Evolutionary conservation across 1,140 invertebrate genomes (phyloP).

Genomic region (Leucophenga varia): DNA sequence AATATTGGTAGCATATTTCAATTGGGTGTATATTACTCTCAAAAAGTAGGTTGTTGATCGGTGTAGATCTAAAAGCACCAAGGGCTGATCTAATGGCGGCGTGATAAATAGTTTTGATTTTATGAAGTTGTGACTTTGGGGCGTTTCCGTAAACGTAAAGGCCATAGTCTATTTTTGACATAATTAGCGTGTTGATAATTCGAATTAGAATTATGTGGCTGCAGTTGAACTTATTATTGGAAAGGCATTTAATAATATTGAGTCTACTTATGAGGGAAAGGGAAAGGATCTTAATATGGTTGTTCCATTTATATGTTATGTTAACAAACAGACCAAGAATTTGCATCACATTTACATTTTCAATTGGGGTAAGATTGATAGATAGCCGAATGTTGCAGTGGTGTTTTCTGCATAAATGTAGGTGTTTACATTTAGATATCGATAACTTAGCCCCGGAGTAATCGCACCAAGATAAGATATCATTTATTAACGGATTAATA

Average conservation of each 20-base stretch:
- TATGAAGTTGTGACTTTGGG: not conserved
- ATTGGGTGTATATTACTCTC: not conserved
- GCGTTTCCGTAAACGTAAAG: not conserved
- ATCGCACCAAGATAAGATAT: not conserved
- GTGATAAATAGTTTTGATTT: not conserved
- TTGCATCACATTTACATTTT: not conserved
- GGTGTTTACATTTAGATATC: not conserved
- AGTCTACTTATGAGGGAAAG: not conserved
- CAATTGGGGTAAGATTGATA: not conserved
- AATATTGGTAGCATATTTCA: not conserved
- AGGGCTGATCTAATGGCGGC: not conserved
- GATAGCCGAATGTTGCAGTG: not conserved
- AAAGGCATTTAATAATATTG: slow-evolving; percentile 3
- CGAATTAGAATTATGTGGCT: not conserved
- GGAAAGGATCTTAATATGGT: not conserved
- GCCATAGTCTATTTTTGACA: slow-evolving; percentile 1
- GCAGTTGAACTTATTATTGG: not conserved
- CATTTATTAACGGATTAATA: no score
- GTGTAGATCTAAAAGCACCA: slow-evolving; percentile 2
- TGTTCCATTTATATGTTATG: no score
- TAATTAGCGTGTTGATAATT: not conserved
- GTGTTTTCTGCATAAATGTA: not conserved
- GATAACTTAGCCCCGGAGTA: not conserved
- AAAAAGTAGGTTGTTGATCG: slow-evolving; percentile 9
- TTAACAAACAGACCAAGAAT: not conserved